Conservation (phyloP, 23 tunicate species). For the Phallusia fumigata region DNA sequence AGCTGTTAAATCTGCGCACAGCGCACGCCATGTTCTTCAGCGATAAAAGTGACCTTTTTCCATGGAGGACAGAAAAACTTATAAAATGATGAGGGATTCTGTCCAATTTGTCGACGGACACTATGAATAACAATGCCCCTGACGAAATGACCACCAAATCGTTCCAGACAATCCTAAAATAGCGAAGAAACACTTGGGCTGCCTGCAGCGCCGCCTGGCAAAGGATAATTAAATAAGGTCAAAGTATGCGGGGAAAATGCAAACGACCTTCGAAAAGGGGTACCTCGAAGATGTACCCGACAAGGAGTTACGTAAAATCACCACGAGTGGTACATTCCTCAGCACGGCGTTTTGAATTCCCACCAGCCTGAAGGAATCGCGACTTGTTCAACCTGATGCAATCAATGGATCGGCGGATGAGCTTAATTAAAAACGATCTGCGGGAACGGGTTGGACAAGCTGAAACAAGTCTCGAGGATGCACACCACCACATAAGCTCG, state of each 20-base stretch:
- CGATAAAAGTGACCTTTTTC: conserved; percentile 19
- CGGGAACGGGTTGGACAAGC: no score
- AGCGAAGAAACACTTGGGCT: conserved; percentile 15
- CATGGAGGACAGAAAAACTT: conserved; percentile 13
- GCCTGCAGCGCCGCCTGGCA: conserved; percentile 3
- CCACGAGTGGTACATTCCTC: conserved; percentile 14
- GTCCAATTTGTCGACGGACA: conserved; percentile 27
- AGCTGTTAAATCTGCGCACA: background rate
- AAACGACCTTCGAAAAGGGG: background rate
- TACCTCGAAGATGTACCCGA: background rate
- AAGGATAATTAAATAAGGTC: background rate
- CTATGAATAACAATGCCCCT: conserved; percentile 17
- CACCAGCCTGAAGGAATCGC: background rate
- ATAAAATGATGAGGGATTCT: no score
- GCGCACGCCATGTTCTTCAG: conserved; percentile 16
- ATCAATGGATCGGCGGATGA: no score
- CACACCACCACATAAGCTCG: no score
- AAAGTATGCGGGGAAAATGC: conserved; percentile 16
- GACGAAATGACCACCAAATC: conserved; percentile 15
- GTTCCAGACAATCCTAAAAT: conserved; percentile 23
- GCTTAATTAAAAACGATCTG: no score
- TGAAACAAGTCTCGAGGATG: no score
- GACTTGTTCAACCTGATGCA: no score
- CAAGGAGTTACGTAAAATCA: background rate
- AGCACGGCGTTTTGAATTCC: conserved; percentile 11